These are phyloP conservation scores for Netelia fuscicornis DNA, from an alignment of 2,888 invertebrate genomes.

Conservation along the genomic window DNA sequence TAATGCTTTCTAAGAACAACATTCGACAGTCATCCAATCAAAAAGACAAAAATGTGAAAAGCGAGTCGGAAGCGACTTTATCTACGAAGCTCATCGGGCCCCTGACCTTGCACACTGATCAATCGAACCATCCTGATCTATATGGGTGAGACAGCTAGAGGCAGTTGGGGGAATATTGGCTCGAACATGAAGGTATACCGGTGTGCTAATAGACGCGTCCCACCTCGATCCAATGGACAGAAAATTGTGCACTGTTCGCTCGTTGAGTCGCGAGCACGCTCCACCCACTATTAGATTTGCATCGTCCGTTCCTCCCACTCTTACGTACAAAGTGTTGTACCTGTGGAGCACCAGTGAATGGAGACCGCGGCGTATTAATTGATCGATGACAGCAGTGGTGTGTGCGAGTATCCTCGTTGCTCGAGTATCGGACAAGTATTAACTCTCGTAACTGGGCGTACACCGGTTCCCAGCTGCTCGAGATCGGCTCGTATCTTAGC, in stretches of 20 bases:
- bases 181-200: conserved; percentile 1
- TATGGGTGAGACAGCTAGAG: not conserved
- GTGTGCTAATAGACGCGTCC: conserved; percentile 10
- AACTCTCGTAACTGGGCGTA: conserved; percentile 62
- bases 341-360: conserved; percentile 42
- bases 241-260: conserved; percentile 16
- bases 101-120: conserved; percentile 61
- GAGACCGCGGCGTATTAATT: conserved; percentile 63
- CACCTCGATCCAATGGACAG: conserved; percentile 11
- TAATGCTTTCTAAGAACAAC: no score
- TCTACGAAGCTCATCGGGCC: conserved; percentile 31
- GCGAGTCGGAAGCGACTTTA: conserved; percentile 22
- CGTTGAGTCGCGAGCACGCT: conserved; percentile 34
- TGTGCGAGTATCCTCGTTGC: conserved; percentile 35
- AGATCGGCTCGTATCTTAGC: conserved; percentile 40
- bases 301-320: conserved; percentile 8
- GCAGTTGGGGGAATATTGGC: conserved; percentile 5
- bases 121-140: conserved; percentile 9
- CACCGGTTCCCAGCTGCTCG: conserved; percentile 32
- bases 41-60: conserved; percentile 35
- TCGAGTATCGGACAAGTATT: conserved; percentile 22
- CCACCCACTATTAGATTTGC: conserved; percentile 52
- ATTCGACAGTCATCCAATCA: no score
- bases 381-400: conserved; percentile 59
- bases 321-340: conserved; percentile 29